These are phyloP conservation scores for Antechinus flavipes DNA, from an alignment of 2,113 vertebrate genomes.

Conservation along the genomic window DNA sequence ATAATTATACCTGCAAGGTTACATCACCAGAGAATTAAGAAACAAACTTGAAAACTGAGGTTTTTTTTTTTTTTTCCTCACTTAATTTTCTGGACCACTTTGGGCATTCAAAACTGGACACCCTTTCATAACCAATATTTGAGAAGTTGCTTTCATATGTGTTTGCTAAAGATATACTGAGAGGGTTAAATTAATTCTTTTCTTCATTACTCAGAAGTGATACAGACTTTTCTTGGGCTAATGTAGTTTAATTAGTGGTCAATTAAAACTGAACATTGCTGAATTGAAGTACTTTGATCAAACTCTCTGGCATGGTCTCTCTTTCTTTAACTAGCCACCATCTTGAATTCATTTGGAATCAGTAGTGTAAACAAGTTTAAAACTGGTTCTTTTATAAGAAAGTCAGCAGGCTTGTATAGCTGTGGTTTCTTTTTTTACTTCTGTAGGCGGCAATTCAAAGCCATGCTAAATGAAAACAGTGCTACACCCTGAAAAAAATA, in stretches of 20 bases:
- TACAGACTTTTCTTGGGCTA: constrained; percentile 85
- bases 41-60: constrained; percentile 61
- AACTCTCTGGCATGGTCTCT: constrained; percentile 84
- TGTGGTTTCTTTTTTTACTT: constrained; percentile 83
- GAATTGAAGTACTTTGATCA: constrained; percentile 92
- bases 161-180: constrained; percentile 74
- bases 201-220: constrained; percentile 83
- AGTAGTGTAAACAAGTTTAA: constrained; percentile 89
- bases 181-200: constrained; percentile 80
- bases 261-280: constrained; percentile 89
- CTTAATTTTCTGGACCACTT: constrained; percentile 59
- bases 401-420: constrained; percentile 84
- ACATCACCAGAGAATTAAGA: constrained; percentile 66
- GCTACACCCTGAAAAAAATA: constrained; percentile 80
- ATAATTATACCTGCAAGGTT: constrained; percentile 71
- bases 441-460: constrained; percentile 84
- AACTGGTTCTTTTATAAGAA: constrained; percentile 85
- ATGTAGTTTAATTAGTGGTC: constrained; percentile 91
- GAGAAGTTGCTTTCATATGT: constrained; percentile 72
- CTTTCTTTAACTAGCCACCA: constrained; percentile 88
- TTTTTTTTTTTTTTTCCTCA: constrained; percentile 37
- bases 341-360: constrained; percentile 93
- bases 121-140: constrained; percentile 68
- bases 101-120: constrained; percentile 68
- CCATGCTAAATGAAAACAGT: constrained; percentile 81